Base-by-base conservation (phyloP, 2,888 invertebrate species). In the Theodoxus fluviatilis region DNA sequence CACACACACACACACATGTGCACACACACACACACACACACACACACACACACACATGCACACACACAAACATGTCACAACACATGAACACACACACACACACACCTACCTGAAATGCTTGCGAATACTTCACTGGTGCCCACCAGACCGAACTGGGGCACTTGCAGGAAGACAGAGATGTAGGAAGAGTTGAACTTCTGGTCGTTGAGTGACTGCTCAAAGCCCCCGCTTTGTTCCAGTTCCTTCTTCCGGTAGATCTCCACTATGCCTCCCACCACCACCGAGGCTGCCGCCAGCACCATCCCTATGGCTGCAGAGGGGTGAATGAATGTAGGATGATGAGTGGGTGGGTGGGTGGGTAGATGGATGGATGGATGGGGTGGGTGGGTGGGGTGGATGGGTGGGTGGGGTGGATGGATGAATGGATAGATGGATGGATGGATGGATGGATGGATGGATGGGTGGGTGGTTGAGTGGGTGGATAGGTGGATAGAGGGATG, bases 101-200 rank as follows among this genome's bases (percentile, higher is more conserved):
- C 3, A 18, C 0, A 47, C 75, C 66, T 68, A 84, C 84, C 83
- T 71, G 83, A 78, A 18, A 82, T 79, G 70, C 79, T 80, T 6
- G 83, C 75, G 64, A 84, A 84, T 15, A 84, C 82, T 70, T 85
- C 84, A 71, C 83, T 82, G 6, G 80, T 78, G 6, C 85, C 84
- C n/a, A 81, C 77, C 31, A 84, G 76, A 3, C 79, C 78, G 73
- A 81, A 84, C 73, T 83, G 81, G 9, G 83, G 83, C 25, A 79
- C 73, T 71, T 84, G 84, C 4, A 73, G 74, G 63, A 84, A 81
- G 64, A 84, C 78, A 12, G 78, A 76, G 43, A 84, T 69, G 35
- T 71, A 63, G 12, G 84, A 83, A 1, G 84, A 80, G 59, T 81
- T 81, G 73, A 82, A 84, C 6, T 38, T 73, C 28, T 79, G 74